phyloP scores from a whole-genome alignment of 2,113 vertebrate species.

The Pomatostomus ruficeps region DNA sequence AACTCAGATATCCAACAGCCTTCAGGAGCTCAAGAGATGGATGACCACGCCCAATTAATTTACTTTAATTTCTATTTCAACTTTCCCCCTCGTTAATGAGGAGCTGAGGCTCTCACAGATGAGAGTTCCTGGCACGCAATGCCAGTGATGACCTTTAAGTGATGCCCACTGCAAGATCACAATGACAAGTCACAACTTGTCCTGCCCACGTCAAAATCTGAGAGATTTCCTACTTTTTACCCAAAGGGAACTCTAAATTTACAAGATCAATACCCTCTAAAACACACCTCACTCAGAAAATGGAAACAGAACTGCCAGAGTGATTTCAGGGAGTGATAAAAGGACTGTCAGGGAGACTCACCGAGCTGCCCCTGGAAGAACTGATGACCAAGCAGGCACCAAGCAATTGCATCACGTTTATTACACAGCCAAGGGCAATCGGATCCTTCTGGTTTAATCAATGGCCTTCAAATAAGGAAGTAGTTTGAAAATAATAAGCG shows the following conservation, averaged over 20 bases:
- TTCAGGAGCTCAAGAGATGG: background rate
- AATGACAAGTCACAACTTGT: background rate
- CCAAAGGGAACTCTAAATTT: background rate
- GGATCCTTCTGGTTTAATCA: conserved; percentile 5
- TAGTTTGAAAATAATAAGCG: background rate
- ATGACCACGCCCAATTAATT: background rate
- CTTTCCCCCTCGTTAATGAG: background rate
- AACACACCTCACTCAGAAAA: background rate
- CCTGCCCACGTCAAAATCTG: background rate
- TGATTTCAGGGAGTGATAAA: background rate
- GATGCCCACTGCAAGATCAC: fast-evolving
- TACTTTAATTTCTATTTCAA: background rate
- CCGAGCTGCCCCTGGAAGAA: background rate
- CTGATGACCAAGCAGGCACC: background rate
- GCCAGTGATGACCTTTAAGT: too few relatives aligned
- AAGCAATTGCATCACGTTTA: background rate
- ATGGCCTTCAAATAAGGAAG: conserved; percentile 39
- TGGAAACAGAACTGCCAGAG: background rate
- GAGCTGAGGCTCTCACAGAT: background rate
- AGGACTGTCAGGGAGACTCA: background rate
- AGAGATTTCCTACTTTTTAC: background rate
- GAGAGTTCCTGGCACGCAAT: background rate
- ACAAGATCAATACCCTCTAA: background rate
- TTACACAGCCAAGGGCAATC: conserved; percentile 9
- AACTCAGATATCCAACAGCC: background rate